Evolutionary conservation across 2,888 invertebrate genomes (phyloP).

Genomic region (Euzetes globulus): DNA sequence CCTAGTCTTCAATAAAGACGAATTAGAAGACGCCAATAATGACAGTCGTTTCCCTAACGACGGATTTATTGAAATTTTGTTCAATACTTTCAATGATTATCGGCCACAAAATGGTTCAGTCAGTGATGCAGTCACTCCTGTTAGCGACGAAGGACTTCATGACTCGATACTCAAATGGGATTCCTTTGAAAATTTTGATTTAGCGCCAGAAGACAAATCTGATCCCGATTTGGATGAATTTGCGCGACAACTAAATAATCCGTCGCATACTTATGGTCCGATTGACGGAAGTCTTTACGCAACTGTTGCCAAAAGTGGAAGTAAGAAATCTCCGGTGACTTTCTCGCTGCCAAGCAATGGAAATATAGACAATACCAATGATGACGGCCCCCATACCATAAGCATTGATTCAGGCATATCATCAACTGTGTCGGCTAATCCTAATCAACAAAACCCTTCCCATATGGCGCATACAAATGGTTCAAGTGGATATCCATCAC

Average conservation of each 20-base stretch:
- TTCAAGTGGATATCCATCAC: conserved; percentile 24
- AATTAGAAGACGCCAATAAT: conserved; percentile 74
- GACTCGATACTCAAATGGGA: conserved; percentile 69
- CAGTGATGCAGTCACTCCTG: conserved; percentile 46
- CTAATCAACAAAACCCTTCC: neutral
- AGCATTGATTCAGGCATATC: conserved; percentile 23
- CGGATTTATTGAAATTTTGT: conserved; percentile 68
- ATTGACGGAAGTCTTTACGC: conserved; percentile 86
- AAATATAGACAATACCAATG: neutral
- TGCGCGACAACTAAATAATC: neutral
- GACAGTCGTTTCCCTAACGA: conserved; percentile 73
- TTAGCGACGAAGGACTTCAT: conserved; percentile 45
- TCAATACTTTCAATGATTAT: conserved; percentile 1
- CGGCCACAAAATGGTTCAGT: conserved; percentile 39
- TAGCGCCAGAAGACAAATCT: conserved; percentile 41
- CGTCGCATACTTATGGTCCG: conserved; percentile 66
- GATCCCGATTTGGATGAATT: conserved; percentile 34
- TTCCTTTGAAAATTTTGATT: conserved; percentile 61
- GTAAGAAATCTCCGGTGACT: conserved; percentile 19
- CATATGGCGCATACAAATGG: neutral
- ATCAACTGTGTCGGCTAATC: neutral
- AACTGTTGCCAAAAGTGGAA: conserved; percentile 48
- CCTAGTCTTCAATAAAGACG: conserved; percentile 73
- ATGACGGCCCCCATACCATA: conserved; percentile 20
- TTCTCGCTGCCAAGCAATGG: neutral